Base-by-base conservation (phyloP, 2,888 invertebrate genomes). In the Mythimna albipuncta region DNA sequence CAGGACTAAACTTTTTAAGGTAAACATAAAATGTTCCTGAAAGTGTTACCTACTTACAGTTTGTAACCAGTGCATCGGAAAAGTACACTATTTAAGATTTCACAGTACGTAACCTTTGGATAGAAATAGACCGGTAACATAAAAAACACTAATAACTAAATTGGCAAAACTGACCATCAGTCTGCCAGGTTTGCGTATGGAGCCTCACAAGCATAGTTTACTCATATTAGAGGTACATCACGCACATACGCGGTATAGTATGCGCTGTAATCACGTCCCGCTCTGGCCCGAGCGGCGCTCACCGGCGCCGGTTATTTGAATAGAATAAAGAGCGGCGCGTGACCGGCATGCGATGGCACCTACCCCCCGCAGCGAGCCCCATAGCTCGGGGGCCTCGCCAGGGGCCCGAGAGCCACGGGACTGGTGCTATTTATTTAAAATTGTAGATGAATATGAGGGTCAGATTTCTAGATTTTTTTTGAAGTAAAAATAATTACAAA, bases 251-350 rank as follows among this genome's bases (percentile, higher is more conserved):
- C 9, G 11, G 69, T 26, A 38, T 41, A n/a, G 52, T 47, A 13
- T 32, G 41, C 13, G 2, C 41, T 5, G 50, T 41, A 32, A 47
- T 6, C 57, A 71, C 35, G 59, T 50, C 4, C 32, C 21, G 32
- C 32, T 11, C 13, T 11, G 26, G 32, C 11, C 26, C 59, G 16
- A 21, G 3, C 32, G 41, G 13, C 41, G n/a, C 41, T 32, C 26
- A 21, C 21, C 47, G n/a, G 71, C 19, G 44, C 50, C 74, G 21
- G 52, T 52, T 72, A 72, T 74, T 74, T 54, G 44, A 54, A 72
- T 73, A 73, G 41, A 50, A 73, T 72, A 26, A 74, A 72, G 13
- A 52, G 21, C 19, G 50, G 50, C 21, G 7, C 72, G 74, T 72
- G 63, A 72, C 74, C 44, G n/a, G 74, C 63, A 63, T 73, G 19